Evolutionary conservation across 2,797 vertebrate genomes (phyloP), one percentile per base, ranked within the genome.

Genomic region (Myotis vivesi): DNA sequence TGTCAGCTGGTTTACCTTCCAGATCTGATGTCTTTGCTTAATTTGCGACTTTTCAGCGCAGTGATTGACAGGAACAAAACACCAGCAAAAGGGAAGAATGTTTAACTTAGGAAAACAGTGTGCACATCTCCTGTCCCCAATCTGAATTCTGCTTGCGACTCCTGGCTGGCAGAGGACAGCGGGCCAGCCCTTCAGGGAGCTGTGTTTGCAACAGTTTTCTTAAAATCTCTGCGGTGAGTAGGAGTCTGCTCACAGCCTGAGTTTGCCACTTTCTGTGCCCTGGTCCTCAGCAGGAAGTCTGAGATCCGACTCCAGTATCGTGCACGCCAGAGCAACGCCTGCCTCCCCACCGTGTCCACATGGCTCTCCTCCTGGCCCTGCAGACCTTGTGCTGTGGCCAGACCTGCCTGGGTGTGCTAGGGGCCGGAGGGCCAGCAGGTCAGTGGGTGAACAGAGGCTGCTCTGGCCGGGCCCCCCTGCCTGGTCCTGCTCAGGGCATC

Each of bases 211-310:
- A 94, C 87, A 87, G 91, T 64, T 95, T 97, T 96, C 92, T 95
- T 76, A 91, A 44, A 72, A 86, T 72, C 94, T 92, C 96, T 73
- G 64, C 22, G 41, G 72, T 75, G 86, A 59, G 91, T 89, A 0
- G 95, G 94, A 96, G 76, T 92, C 94, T 95, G 44, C 95, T 96
- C 95, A 96, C 94, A 94, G 91, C 95, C 96, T 96, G 95, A 91
- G 97, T 97, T 97, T 94, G 96, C 94, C 96, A 97, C 98, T 95
- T 96, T 89, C 94, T 94, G 94, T n/a, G 13, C 94, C 82, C 94
- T 93, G 94, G 96, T 96, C 96, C 93, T 97, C 88, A 94, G 91
- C 57, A 96, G 96, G 90, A 97, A 95, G 94, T 96, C 95, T 20
- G 53, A 55, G 19, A 55, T 55, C 53, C 7, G 53, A 55, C 53